Percentiles rank a stretch among this genome's conserved stretches.
Evolutionary conservation across 1,140 invertebrate species (phyloP).

Genomic region (Drosophila yakuba): DNA sequence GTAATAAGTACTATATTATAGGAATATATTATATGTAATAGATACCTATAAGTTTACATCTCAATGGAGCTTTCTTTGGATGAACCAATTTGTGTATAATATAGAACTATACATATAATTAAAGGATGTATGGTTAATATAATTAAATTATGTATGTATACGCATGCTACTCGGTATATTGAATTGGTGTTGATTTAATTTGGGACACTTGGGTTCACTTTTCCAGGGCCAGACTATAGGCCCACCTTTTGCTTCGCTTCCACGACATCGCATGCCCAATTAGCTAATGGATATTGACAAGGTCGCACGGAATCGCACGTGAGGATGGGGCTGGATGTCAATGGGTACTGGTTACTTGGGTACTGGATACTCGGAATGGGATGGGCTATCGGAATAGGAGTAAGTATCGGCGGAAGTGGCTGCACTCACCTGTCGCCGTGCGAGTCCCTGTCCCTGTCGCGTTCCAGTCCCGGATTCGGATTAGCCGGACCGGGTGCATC

Average conservation of each 20-base stretch:
- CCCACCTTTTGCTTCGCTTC: conserved; percentile 14
- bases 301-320: conserved; percentile 10
- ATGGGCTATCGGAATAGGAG: background rate
- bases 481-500: conserved; percentile 8
- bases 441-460: conserved; percentile 53
- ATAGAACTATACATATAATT: too few relatives aligned
- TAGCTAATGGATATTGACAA: conserved; percentile 74
- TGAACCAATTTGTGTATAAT: too few relatives aligned
- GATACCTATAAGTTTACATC: background rate
- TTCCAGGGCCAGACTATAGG: background rate
- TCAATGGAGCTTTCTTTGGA: background rate
- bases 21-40: background rate
- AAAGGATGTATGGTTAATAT: background rate
- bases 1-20: background rate
- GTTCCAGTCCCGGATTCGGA: conserved; percentile 26
- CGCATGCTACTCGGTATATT: conserved; percentile 13
- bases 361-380: too few relatives aligned
- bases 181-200: conserved; percentile 34
- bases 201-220: background rate
- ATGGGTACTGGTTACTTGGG: background rate
- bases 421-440: conserved; percentile 68
- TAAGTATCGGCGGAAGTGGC: background rate
- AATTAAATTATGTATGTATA: background rate
- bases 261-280: conserved; percentile 47
- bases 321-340: conserved; percentile 3